phyloP scores from a whole-genome alignment of 2,888 invertebrate genomes.

The Tillus elongatus region DNA sequence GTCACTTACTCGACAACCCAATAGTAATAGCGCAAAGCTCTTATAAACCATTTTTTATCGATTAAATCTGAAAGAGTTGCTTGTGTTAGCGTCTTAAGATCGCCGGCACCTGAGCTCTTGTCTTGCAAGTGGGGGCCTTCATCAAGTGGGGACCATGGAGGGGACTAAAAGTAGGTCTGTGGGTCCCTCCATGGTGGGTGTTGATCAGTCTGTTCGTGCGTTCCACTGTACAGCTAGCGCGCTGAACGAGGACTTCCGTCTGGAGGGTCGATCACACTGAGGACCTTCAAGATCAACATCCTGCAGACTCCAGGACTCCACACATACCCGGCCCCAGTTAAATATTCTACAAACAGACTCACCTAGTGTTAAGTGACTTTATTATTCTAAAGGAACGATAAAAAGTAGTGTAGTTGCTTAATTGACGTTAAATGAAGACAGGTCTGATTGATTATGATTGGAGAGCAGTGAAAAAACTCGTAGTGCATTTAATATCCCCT shows the following conservation, averaged over 20 bases:
- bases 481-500: no score
- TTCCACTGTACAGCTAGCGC: conserved; percentile 34
- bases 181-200: conserved; percentile 39
- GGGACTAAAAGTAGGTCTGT: conserved; percentile 39
- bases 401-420: no score
- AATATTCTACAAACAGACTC: conserved; percentile 4
- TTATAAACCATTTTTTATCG: conserved; percentile 15
- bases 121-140: conserved; percentile 20
- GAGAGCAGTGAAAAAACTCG: no score
- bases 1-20: conserved; percentile 11
- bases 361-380: no score
- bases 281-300: no score
- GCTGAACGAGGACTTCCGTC: conserved; percentile 34
- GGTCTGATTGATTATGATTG: no score
- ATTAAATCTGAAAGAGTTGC: conserved; percentile 15
- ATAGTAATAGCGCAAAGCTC: conserved; percentile 13
- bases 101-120: no score
- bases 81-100: no score
- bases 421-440: no score
- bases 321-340: conserved; percentile 9
- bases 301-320: conserved; percentile 16
- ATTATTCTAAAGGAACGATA: no score
- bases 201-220: conserved; percentile 38
- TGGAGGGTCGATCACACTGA: conserved; percentile 34
- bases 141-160: conserved; percentile 27